A percentile compares a stretch with the other conserved stretches of the same genome.
These are phyloP conservation scores for Cephus pulcher DNA, from an alignment of 2,888 invertebrate genomes.

Conservation along the genomic window DNA sequence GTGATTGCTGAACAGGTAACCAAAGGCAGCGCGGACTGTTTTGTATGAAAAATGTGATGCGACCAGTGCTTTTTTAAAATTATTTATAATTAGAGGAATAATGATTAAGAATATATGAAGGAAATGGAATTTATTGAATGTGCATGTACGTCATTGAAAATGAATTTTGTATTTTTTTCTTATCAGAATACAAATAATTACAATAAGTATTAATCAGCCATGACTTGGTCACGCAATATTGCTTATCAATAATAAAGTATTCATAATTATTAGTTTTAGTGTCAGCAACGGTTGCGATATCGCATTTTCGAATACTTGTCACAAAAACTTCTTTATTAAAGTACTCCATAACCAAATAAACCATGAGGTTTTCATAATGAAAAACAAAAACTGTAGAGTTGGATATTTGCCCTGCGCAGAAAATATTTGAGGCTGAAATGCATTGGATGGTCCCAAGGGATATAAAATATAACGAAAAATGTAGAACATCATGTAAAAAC, in stretches of 20 bases:
- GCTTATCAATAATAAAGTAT: neutral
- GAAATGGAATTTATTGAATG: neutral
- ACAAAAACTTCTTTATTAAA: neutral
- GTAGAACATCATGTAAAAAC: neutral
- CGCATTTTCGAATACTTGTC: neutral
- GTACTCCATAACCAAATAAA: neutral
- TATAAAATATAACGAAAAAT: neutral
- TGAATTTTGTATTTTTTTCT: neutral
- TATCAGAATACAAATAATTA: neutral
- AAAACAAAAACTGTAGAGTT: neutral
- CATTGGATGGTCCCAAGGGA: neutral
- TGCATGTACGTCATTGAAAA: neutral
- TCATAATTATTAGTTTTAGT: neutral
- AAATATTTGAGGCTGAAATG: neutral
- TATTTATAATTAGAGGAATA: neutral
- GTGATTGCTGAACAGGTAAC: constrained; percentile 18
- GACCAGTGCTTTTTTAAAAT: neutral
- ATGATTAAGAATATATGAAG: neutral
- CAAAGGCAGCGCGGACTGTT: neutral
- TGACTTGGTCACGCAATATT: neutral
- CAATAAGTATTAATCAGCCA: neutral
- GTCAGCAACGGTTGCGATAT: neutral
- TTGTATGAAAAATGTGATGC: neutral
- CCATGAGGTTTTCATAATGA: neutral
- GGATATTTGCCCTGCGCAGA: neutral